Percentiles rank a stretch among this genome's conserved stretches.
Conservation (phyloP, 2,113 vertebrate species). For the Amphiprion percula region DNA sequence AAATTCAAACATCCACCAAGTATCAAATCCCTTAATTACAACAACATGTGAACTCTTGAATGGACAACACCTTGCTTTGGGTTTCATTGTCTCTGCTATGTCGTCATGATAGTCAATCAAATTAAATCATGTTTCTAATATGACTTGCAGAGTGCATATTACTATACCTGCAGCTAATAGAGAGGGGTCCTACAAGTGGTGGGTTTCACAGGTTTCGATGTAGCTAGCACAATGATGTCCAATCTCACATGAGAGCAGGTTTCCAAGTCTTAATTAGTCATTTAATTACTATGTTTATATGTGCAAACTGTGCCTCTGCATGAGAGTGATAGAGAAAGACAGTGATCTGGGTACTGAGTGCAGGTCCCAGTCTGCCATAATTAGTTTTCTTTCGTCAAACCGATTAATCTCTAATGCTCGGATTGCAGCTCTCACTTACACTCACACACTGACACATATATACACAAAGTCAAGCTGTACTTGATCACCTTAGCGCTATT, state of each 20-base stretch:
- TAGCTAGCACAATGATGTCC: too few relatives aligned
- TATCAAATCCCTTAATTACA: conserved; percentile 18
- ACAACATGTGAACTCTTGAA: background rate
- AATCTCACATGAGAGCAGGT: background rate
- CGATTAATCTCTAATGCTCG: conserved; percentile 68
- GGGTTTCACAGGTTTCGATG: background rate
- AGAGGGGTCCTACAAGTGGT: conserved; percentile 3
- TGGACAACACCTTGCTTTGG: background rate
- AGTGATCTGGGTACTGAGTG: conserved; percentile 36
- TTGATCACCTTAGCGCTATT: background rate
- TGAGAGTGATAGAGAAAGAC: conserved; percentile 8
- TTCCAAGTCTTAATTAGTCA: conserved; percentile 8
- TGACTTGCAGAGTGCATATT: background rate
- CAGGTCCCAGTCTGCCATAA: conserved; percentile 63
- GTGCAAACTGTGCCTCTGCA: background rate
- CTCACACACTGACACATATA: conserved; percentile 23
- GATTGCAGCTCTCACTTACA: conserved; percentile 34
- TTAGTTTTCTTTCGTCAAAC: conserved; percentile 71
- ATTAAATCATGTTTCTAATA: conserved; percentile 11
- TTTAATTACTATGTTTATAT: conserved; percentile 16
- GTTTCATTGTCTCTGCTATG: conserved; percentile 16
- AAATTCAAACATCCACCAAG: conserved; percentile 1
- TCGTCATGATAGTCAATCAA: background rate
- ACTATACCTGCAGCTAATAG: conserved; percentile 3
- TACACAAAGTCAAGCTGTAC: conserved; percentile 1